Percentiles rank a stretch among this genome's conserved stretches.
phyloP scores from a whole-genome alignment of 1,140 invertebrate species.

The Leptoteleia sp. region DNA sequence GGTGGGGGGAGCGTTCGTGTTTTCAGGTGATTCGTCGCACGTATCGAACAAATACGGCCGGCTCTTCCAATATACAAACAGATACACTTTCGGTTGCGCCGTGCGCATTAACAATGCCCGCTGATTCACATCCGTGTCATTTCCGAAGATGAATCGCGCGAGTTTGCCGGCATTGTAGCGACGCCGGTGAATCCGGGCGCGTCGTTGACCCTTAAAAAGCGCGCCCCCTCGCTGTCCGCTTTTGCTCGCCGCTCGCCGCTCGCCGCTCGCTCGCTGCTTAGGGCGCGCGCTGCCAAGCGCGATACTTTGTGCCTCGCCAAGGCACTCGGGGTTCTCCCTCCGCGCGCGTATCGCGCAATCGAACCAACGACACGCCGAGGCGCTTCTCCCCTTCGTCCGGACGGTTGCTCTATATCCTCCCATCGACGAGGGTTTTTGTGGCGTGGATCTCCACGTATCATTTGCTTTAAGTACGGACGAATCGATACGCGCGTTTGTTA shows the following conservation, averaged over 20 bases:
- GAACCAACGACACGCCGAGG: conserved; percentile 56
- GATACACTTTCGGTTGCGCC: conserved; percentile 38
- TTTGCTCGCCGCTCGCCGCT: no score
- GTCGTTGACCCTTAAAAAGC: conserved; percentile 58
- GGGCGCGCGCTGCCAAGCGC: conserved; percentile 21
- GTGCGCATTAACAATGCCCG: conserved; percentile 39
- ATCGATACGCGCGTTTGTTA: conserved; percentile 49
- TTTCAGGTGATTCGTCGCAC: conserved; percentile 60
- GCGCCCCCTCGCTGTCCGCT: conserved; percentile 3
- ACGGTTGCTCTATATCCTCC: conserved; percentile 25
- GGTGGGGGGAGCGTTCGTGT: conserved; percentile 37
- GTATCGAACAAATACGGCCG: conserved; percentile 49
- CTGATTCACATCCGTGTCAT: conserved; percentile 56
- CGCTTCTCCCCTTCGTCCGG: conserved; percentile 43
- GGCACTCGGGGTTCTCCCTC: conserved; percentile 18
- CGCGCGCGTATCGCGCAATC: conserved; percentile 55
- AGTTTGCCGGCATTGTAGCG: conserved; percentile 5
- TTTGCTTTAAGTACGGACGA: conserved; percentile 47
- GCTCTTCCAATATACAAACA: conserved; percentile 50
- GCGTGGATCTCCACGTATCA: conserved; percentile 40
- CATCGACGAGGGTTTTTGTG: conserved; percentile 29
- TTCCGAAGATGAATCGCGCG: conserved; percentile 58
- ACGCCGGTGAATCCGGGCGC: conserved; percentile 38
- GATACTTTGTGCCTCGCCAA: conserved; percentile 47
- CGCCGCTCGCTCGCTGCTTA: no score